A percentile compares a stretch with the other conserved stretches of the same genome.
phyloP scores from a whole-genome alignment of 2,797 vertebrate genomes.

The Strix occidentalis region DNA sequence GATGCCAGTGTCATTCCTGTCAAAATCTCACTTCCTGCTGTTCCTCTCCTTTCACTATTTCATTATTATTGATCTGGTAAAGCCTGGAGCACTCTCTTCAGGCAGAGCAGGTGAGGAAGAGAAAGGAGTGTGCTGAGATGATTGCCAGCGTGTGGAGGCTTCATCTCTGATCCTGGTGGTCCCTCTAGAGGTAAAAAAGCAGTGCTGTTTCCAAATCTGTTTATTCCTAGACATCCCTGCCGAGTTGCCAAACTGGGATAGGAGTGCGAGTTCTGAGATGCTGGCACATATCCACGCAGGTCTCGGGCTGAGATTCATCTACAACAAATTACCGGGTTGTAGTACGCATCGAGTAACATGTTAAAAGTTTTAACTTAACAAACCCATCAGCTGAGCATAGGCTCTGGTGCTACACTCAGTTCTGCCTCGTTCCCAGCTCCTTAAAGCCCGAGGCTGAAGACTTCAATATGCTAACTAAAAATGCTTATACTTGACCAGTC shows the following conservation, averaged over 20 bases:
- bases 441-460: not conserved
- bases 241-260: not conserved
- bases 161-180: slow-evolving; percentile 64
- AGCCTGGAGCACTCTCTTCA: not conserved
- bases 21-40: not conserved
- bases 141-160: not conserved
- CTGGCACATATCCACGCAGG: not conserved
- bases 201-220: not conserved
- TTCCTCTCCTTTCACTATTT: not conserved
- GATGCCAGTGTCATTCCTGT: not conserved
- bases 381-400: not conserved
- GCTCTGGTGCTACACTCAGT: not conserved
- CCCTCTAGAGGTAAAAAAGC: slow-evolving; percentile 67
- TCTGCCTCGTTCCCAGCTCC: not conserved
- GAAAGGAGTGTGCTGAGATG: not conserved
- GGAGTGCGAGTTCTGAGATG: not conserved
- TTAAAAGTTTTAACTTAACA: too few relatives aligned
- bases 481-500: not conserved
- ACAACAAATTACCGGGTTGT: not conserved
- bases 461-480: not conserved
- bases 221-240: not conserved
- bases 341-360: fast-evolving
- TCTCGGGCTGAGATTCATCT: not conserved
- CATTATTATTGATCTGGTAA: not conserved
- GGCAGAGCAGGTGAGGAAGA: not conserved